These are phyloP conservation scores for Malaclemys terrapin DNA, from an alignment of 2,113 vertebrate genomes.

Conservation along the genomic window DNA sequence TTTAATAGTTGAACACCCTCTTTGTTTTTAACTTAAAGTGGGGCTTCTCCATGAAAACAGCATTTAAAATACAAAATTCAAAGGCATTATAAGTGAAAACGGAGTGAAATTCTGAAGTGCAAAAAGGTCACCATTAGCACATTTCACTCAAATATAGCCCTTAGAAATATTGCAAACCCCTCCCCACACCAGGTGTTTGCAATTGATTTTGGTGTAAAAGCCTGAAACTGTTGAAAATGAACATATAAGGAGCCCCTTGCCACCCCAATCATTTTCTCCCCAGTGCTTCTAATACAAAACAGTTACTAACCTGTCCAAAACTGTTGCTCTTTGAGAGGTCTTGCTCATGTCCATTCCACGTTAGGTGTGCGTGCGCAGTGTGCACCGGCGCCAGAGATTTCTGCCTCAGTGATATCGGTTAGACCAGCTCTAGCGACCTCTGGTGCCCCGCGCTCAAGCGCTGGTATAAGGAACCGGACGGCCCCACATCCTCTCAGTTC, in stretches of 20 bases:
- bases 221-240: neutral
- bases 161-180: neutral
- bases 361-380: too few relatives aligned
- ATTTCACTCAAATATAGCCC: neutral
- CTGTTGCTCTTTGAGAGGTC: too few relatives aligned
- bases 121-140: neutral
- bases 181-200: neutral
- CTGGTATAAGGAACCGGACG: too few relatives aligned
- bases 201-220: neutral
- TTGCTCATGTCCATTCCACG: too few relatives aligned
- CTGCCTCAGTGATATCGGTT: too few relatives aligned
- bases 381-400: too few relatives aligned
- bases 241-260: neutral
- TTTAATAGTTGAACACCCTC: neutral
- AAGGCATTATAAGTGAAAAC: neutral
- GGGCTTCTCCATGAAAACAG: neutral
- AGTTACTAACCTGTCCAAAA: too few relatives aligned
- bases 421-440: too few relatives aligned
- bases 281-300: neutral
- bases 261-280: neutral
- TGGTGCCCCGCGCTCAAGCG: too few relatives aligned
- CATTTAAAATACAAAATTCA: conserved; percentile 8
- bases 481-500: too few relatives aligned
- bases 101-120: neutral
- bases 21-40: neutral